These are phyloP conservation scores for Betta splendens DNA, from an alignment of 2,797 vertebrate genomes.

Conservation along the genomic window DNA sequence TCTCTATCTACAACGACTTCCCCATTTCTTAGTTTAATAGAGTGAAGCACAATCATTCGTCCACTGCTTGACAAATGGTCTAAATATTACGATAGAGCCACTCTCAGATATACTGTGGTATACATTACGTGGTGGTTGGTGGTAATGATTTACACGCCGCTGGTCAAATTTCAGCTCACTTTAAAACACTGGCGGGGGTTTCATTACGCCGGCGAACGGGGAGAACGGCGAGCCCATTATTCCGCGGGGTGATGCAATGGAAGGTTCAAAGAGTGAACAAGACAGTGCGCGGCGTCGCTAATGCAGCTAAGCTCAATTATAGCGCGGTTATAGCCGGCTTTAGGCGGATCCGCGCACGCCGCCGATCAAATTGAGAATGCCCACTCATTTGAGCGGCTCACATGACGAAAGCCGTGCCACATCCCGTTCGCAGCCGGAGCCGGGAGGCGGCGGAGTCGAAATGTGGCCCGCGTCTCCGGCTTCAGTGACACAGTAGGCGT, in stretches of 20 bases:
- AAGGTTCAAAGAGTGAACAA: conserved; percentile 51
- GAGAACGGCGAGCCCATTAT: conserved; percentile 45
- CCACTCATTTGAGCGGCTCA: conserved; percentile 40
- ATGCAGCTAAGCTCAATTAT: conserved; percentile 33
- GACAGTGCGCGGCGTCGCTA: conserved; percentile 41
- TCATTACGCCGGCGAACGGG: conserved; percentile 44
- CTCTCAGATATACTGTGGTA: conserved; percentile 58
- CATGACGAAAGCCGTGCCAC: conserved; percentile 33
- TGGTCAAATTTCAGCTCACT: conserved; percentile 43
- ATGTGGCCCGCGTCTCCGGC: conserved; percentile 55
- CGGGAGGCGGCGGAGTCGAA: conserved; percentile 56
- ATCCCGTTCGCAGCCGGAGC: conserved; percentile 53
- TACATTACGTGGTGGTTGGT: conserved; percentile 48
- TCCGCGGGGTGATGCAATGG: conserved; percentile 41
- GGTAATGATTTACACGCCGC: conserved; percentile 55
- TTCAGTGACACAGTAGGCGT: conserved; percentile 69
- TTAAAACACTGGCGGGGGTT: conserved; percentile 43
- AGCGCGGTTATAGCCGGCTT: conserved; percentile 15
- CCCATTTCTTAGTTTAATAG: conserved; percentile 78
- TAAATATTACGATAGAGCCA: conserved; percentile 58
- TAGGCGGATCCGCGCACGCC: conserved; percentile 18
- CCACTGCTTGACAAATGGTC: conserved; percentile 65
- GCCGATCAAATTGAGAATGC: conserved; percentile 42
- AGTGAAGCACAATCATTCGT: conserved; percentile 74
- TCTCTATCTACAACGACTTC: conserved; percentile 66